Base-by-base conservation (phyloP, 2,888 invertebrate species). In the Patella caerulea region DNA sequence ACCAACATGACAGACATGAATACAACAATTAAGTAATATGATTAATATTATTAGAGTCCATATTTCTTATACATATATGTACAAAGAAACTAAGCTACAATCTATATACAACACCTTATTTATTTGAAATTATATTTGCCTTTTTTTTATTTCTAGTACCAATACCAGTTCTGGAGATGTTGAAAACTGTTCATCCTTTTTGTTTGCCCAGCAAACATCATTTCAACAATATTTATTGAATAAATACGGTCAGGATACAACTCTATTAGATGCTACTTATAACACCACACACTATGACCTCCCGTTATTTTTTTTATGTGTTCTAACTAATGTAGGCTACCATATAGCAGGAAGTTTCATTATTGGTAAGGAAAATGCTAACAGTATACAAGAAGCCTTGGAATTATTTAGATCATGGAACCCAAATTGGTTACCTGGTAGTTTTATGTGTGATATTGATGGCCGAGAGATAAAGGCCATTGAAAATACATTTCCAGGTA, bases 211-310 rank as follows among this genome's bases (percentile, higher is more conserved):
- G 71, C 80, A 81, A 73, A 74, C 74, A 9, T 14, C 53, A 45
- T 71, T 54, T 12, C 82, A 82, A 24, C 74, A 75, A 59, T 69
- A 71, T 5, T 73, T 83, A n/a, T 77, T 83, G 19, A 14, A 19
- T 14, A 54, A 56, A 55, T 83, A 82, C 73, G 81, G 83, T 19
- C 74, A 79, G 34, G 77, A 80, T 9, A 65, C 82, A 17, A 55
- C 56, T 12, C 74, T 83, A 4, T 56, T 83, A 11, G 83, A 80
- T 75, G 76, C 83, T 15, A 80, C 83, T 15, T 82, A 78, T 78
- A 77, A 76, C 59, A 81, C 80, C 3, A 29, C 78, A n/a, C 78
- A 75, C 19, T 82, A 82, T 70, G 77, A 72, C 34, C 54, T 82
- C 29, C 82, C 82, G 2, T 71, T 82, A 54, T 82, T 82, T 72